phyloP scores from a whole-genome alignment of 2,888 invertebrate species.

The Eutolmus rufibarbis region DNA sequence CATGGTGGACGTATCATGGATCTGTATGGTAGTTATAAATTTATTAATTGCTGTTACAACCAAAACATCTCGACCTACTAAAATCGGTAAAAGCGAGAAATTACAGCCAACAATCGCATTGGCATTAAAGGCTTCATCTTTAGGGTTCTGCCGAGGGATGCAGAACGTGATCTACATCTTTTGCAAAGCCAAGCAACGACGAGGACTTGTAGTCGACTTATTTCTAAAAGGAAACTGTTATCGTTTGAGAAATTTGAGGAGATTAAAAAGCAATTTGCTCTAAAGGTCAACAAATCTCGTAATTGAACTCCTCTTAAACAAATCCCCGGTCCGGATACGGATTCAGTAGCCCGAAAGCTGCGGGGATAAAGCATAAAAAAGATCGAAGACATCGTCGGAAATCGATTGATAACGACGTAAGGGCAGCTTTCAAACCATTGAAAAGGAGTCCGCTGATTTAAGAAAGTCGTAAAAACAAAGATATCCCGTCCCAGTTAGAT shows the following conservation, averaged over 20 bases:
- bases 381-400: neutral
- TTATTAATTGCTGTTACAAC: neutral
- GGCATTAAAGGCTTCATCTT: neutral
- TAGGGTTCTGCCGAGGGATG: neutral
- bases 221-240: neutral
- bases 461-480: neutral
- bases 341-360: neutral
- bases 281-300: neutral
- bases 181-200: neutral
- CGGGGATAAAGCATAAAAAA: neutral
- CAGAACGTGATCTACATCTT: neutral
- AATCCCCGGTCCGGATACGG: neutral
- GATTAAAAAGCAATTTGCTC: neutral
- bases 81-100: neutral
- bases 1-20: neutral
- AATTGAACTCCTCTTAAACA: neutral
- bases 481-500: neutral
- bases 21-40: neutral
- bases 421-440: neutral
- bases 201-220: neutral
- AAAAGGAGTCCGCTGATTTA: neutral
- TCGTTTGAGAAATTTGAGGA: neutral
- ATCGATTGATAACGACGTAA: neutral
- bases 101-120: neutral
- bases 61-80: neutral